A percentile compares a stretch with the other conserved stretches of the same genome.
phyloP scores from a whole-genome alignment of 2,113 vertebrate species.

The Myanophis thanlyinensis region DNA sequence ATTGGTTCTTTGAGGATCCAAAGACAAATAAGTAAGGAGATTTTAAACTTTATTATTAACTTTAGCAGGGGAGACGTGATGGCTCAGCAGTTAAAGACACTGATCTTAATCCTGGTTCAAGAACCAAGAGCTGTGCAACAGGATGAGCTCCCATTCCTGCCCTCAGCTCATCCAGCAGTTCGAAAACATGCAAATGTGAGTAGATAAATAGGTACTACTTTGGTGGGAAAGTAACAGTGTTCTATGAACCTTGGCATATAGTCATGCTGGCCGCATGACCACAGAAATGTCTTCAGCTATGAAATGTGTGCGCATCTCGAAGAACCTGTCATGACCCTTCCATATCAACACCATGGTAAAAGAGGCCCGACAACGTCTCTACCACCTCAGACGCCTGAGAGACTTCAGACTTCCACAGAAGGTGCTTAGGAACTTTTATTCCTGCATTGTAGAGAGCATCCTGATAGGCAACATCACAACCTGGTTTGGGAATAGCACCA shows the following conservation, averaged over 20 bases:
- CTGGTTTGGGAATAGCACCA: too few relatives aligned
- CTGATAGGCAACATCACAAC: too few relatives aligned
- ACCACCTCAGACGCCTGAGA: too few relatives aligned
- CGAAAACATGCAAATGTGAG: not conserved
- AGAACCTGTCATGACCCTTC: too few relatives aligned
- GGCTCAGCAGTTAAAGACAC: not conserved
- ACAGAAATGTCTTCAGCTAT: not conserved
- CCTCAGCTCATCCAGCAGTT: not conserved
- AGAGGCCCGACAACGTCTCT: too few relatives aligned
- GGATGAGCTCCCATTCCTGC: not conserved
- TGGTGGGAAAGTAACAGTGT: not conserved
- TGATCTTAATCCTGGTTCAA: not conserved
- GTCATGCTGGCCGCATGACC: not conserved
- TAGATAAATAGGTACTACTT: not conserved
- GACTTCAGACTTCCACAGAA: too few relatives aligned
- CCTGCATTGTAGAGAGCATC: too few relatives aligned
- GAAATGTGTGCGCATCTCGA: too few relatives aligned
- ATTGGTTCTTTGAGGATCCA: not conserved
- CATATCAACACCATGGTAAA: too few relatives aligned
- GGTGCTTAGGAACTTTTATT: too few relatives aligned
- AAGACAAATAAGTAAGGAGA: not conserved
- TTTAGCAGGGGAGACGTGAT: not conserved
- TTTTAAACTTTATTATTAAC: not conserved
- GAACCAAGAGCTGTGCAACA: accelerated
- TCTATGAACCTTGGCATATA: not conserved